These are phyloP conservation scores for Drosophila miranda DNA, from an alignment of 1,140 invertebrate species.

Conservation along the genomic window DNA sequence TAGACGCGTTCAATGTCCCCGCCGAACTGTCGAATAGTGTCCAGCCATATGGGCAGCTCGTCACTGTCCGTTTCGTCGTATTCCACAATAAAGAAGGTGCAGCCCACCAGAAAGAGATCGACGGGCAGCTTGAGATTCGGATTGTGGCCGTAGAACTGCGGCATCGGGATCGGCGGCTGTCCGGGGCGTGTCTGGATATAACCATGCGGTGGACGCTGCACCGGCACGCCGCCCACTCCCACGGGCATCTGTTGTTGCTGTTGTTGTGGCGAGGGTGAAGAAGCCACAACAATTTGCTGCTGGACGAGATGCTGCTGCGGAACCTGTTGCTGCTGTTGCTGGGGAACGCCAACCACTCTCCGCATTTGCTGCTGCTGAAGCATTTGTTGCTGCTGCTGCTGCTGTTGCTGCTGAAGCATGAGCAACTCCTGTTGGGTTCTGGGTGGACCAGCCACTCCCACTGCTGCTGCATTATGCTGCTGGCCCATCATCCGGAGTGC, in stretches of 20 bases:
- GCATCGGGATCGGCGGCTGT: constrained; percentile 82
- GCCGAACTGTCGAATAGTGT: constrained; percentile 92
- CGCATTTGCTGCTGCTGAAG: constrained; percentile 75
- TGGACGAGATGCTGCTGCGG: constrained; percentile 67
- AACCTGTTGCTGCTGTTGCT: constrained; percentile 77
- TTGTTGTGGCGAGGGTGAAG: constrained; percentile 32
- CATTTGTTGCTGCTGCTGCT: constrained; percentile 66
- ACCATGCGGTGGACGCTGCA: constrained; percentile 54
- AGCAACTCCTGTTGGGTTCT: constrained; percentile 72
- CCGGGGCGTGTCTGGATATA: constrained; percentile 73
- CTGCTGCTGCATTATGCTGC: constrained; percentile 87
- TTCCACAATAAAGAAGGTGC: constrained; percentile 94
- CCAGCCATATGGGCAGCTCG: constrained; percentile 88
- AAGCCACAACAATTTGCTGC: constrained; percentile 73
- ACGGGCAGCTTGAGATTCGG: constrained; percentile 93
- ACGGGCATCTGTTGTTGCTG: constrained; percentile 57
- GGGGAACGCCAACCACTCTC: constrained; percentile 82
- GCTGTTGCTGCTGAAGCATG: constrained; percentile 71
- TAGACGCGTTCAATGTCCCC: constrained; percentile 95
- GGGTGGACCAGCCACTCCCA: constrained; percentile 58
- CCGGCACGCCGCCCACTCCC: constrained; percentile 55
- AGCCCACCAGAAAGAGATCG: constrained; percentile 94
- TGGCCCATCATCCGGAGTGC: constrained; percentile 91
- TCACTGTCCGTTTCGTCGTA: constrained; percentile 84
- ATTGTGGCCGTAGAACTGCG: constrained; percentile 93